Base-by-base conservation (phyloP, 2,797 vertebrate genomes). In the Melanotaenia pygmaea region DNA sequence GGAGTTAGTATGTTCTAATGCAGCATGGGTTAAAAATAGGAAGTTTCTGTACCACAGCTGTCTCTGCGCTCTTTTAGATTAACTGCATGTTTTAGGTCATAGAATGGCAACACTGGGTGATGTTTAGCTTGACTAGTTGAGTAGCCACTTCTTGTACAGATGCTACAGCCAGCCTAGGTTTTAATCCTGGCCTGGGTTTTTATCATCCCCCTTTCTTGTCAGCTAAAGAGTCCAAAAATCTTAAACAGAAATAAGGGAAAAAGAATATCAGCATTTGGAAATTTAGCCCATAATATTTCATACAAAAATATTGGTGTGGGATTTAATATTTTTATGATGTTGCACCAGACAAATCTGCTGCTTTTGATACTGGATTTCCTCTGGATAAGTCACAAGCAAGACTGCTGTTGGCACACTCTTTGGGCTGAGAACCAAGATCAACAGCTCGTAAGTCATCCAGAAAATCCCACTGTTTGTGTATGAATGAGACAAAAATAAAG, bases 301-400 rank as follows among this genome's bases (percentile, higher is more conserved):
- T n/a, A 32, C 50, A 69, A 72, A 45, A 85, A 72, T 57, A 20
- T 34, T 30, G 18, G 22, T 47, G 57, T 85, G 77, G 57, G 32
- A 74, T 67, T 70, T 26, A 34, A 56, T 67, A 7, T 54, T n/a
- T 80, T 71, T 72, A 68, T 83, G 57, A 84, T 22, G 3, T 37
- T 61, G 64, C 54, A 61, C 43, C 38, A 61, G 73, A 79, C 62
- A 77, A 74, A 82, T 76, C 53, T 76, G 60, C 14, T 80, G 38
- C 62, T 79, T 85, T 70, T 74, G 72, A 80, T 74, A 32, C 40
- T 66, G 67, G 67, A 78, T 74, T 72, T 68, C 16, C 57, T 80
- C 53, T 68, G 61, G 54, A 74, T 64, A 43, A 68, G 47, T 76
- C 66, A 69, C 73, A 81, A 53, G 68, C 70, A 7, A 59, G 50